Evolutionary conservation across 2,888 invertebrate species (phyloP).

Genomic region (Mesorhabditis belari): DNA sequence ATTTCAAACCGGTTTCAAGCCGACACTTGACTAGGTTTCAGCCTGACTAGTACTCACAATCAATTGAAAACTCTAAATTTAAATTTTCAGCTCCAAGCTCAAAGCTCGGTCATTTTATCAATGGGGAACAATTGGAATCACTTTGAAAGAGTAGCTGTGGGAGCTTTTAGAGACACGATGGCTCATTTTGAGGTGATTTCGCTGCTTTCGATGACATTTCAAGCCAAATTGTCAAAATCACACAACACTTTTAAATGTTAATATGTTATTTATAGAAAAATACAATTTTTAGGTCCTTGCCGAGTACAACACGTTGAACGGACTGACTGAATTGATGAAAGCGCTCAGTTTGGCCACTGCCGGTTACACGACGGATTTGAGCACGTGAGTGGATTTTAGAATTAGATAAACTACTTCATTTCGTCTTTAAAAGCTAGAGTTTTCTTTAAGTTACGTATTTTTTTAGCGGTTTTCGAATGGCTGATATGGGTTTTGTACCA

Average conservation of each 20-base stretch:
- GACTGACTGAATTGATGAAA: background rate
- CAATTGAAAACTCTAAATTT: too few species aligned
- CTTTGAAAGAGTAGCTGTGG: background rate
- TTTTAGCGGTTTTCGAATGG: background rate
- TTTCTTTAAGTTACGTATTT: too few species aligned
- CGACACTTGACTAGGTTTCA: too few species aligned
- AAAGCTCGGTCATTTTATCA: background rate
- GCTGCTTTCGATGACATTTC: too few species aligned
- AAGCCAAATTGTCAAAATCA: background rate
- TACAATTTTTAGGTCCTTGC: too few species aligned
- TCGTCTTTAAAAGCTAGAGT: too few species aligned
- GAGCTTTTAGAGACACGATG: background rate
- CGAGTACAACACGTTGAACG: background rate
- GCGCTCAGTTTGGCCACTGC: background rate
- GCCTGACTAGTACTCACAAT: too few species aligned
- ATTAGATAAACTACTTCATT: too few species aligned
- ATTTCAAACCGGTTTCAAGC: too few species aligned
- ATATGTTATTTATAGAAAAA: too few species aligned
- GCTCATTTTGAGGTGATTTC: background rate
- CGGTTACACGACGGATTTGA: background rate
- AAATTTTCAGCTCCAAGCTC: background rate
- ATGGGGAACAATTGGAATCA: background rate
- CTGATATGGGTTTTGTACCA: background rate
- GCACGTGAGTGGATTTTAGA: background rate
- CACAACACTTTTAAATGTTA: too few species aligned